phyloP scores from a whole-genome alignment of 2,797 vertebrate genomes.

The Aplochiton taeniatus region DNA sequence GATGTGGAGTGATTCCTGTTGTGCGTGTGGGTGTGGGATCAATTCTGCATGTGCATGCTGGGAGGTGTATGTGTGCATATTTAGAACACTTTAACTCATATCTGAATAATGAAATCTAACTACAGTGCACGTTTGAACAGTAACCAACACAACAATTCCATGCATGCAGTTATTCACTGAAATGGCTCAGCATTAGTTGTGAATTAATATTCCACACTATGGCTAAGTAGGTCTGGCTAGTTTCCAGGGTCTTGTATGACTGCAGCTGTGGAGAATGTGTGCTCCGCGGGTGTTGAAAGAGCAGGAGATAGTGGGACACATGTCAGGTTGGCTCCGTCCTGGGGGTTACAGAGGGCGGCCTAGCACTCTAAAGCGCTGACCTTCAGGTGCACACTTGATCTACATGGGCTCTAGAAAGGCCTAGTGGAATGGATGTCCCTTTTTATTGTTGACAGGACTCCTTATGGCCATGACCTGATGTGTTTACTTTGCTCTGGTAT shows the following conservation, averaged over 20 bases:
- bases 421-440: constrained; percentile 21
- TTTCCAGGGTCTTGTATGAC: constrained; percentile 38
- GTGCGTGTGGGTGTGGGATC: no score
- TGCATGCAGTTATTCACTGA: no score
- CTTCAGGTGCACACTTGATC: constrained; percentile 13
- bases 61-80: neutral
- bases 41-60: no score
- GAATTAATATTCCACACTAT: constrained; percentile 5
- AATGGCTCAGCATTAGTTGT: no score
- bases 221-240: neutral
- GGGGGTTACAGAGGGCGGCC: constrained; percentile 48
- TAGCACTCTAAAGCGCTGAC: constrained; percentile 9
- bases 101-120: no score
- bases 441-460: no score
- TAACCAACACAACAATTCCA: no score
- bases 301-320: constrained; percentile 48
- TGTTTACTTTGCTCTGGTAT: no score
- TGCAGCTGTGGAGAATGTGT: constrained; percentile 62
- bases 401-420: neutral
- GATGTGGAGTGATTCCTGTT: constrained; percentile 8
- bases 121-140: no score
- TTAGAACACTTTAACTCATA: no score
- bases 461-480: no score
- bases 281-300: constrained; percentile 63
- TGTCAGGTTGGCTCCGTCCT: constrained; percentile 42